Evolutionary conservation across 2,888 invertebrate genomes (phyloP).

Genomic region (Ellobium chinense): DNA sequence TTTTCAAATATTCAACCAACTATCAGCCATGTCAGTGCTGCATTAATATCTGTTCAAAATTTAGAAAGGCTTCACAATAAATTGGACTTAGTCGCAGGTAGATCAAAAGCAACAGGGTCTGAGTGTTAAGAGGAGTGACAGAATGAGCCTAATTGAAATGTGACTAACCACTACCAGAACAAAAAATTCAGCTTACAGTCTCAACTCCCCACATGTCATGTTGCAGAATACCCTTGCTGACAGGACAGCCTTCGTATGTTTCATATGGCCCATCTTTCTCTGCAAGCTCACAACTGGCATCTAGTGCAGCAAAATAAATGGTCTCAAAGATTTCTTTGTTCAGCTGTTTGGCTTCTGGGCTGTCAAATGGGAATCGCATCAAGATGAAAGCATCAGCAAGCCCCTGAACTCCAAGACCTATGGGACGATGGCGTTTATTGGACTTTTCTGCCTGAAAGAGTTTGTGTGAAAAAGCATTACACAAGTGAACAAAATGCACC

Average conservation of each 20-base stretch:
- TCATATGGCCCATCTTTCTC: slow-evolving; percentile 91
- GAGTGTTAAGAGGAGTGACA: no score
- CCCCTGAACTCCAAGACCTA: slow-evolving; percentile 96
- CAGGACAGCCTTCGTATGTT: slow-evolving; percentile 94
- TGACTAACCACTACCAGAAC: not conserved
- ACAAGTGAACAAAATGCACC: no score
- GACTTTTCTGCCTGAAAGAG: slow-evolving; percentile 84
- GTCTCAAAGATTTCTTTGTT: slow-evolving; percentile 99
- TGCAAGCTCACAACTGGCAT: slow-evolving; percentile 96
- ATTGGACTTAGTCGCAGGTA: no score
- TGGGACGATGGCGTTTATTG: slow-evolving; percentile 87
- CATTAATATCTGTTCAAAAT: no score
- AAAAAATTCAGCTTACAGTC: slow-evolving; percentile 79
- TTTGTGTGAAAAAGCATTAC: no score
- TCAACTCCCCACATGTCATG: slow-evolving; percentile 98
- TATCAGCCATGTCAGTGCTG: no score
- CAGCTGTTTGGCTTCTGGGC: slow-evolving; percentile 89
- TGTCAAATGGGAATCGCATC: slow-evolving; percentile 95
- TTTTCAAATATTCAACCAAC: no score
- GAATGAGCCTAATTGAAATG: no score
- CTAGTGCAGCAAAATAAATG: slow-evolving; percentile 96
- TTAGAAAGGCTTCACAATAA: no score
- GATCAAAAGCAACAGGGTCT: no score
- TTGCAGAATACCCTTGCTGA: slow-evolving; percentile 96
- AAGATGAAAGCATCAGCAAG: slow-evolving; percentile 97